Conservation (phyloP, 2,888 invertebrate species). For the Hedychridium roseum region DNA sequence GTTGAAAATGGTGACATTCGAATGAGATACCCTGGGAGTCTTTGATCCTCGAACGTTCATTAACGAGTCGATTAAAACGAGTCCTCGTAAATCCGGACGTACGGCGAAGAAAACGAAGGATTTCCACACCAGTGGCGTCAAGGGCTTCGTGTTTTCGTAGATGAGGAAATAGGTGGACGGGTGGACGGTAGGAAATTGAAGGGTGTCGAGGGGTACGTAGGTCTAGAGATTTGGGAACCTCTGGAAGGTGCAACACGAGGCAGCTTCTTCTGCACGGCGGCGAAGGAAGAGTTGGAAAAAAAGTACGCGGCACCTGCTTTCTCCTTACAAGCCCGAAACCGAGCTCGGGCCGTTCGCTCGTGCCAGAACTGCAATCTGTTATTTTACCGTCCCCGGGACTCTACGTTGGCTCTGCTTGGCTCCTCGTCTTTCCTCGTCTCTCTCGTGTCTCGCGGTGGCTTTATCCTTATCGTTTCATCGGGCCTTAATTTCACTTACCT, state of each 20-base stretch:
- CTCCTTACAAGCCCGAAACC: constrained; percentile 40
- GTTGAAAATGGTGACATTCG: no score
- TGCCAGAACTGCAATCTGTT: constrained; percentile 56
- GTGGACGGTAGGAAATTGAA: no score
- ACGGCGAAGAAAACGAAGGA: no score
- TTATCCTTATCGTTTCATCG: no score
- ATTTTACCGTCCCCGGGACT: constrained; percentile 37
- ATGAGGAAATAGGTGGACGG: no score
- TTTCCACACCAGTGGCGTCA: no score
- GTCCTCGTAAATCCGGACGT: constrained; percentile 13
- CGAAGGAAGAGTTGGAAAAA: constrained; percentile 45
- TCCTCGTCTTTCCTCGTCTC: constrained; percentile 22
- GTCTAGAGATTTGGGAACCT: constrained; percentile 41
- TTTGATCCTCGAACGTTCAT: background rate
- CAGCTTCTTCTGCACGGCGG: constrained; percentile 38
- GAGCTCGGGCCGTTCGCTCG: constrained; percentile 44
- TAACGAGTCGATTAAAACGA: constrained; percentile 8
- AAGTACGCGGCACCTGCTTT: constrained; percentile 58
- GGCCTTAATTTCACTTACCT: no score
- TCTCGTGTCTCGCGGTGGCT: background rate
- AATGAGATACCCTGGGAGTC: background rate
- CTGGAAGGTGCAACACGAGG: constrained; percentile 25
- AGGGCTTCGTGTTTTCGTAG: no score
- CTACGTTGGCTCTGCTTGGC: constrained; percentile 22
- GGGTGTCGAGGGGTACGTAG: no score